These are phyloP conservation scores for Idaea straminata DNA, from an alignment of 2,888 invertebrate genomes.

Conservation along the genomic window DNA sequence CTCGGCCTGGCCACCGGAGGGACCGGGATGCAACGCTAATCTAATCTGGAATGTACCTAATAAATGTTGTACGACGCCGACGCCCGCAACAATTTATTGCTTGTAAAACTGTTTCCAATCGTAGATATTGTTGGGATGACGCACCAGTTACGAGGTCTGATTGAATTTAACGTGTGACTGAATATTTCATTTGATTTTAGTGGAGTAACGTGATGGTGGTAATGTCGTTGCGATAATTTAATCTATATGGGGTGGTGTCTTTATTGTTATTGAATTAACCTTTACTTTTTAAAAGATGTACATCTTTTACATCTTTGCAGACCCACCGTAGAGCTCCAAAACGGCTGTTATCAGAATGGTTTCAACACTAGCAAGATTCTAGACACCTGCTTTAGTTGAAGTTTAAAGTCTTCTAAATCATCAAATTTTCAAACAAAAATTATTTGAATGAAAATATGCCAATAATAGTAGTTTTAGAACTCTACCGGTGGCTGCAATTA, in stretches of 20 bases:
- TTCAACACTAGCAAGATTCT: no score
- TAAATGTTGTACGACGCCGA: constrained; percentile 76
- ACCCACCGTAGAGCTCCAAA: no score
- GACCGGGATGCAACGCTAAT: constrained; percentile 74
- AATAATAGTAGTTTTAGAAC: no score
- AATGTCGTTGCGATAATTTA: constrained; percentile 39
- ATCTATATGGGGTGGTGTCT: constrained; percentile 28
- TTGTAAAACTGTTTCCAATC: constrained; percentile 80
- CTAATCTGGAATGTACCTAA: constrained; percentile 79
- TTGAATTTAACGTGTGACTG: constrained; percentile 73
- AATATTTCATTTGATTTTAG: constrained; percentile 49
- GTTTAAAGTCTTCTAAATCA: no score
- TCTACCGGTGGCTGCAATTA: no score
- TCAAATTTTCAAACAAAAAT: no score
- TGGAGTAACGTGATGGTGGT: constrained; percentile 36
- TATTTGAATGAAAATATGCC: no score
- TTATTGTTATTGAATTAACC: constrained; percentile 8
- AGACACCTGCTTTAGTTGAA: no score
- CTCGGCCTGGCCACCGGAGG: constrained; percentile 31
- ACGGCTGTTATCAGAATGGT: no score
- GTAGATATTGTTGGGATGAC: constrained; percentile 69
- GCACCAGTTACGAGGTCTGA: constrained; percentile 58
- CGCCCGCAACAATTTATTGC: constrained; percentile 75
- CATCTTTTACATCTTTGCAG: no score
- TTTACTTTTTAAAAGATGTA: background rate